Conservation (phyloP, 1,140 invertebrate species). For the Cotesia typhae region DNA sequence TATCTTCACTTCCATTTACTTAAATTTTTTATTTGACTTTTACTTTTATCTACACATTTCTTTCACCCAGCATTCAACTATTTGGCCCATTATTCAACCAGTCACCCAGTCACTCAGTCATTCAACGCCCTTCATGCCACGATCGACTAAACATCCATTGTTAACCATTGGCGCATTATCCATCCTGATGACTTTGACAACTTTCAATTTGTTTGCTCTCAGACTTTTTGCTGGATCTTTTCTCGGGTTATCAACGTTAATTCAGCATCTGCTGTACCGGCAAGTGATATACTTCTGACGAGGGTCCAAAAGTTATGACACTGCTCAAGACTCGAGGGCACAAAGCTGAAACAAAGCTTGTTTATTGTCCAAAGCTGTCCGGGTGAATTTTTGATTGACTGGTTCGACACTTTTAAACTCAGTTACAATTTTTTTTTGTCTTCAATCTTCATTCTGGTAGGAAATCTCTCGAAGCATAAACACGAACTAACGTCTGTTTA, state of each 20-base stretch:
- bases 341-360: neutral
- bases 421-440: too few species aligned
- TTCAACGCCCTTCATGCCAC: constrained; percentile 4
- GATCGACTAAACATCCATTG: constrained; percentile 41
- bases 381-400: too few species aligned
- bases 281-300: constrained; percentile 3
- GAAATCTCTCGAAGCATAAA: too few species aligned
- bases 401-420: too few species aligned
- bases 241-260: constrained; percentile 18
- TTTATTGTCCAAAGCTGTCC: neutral
- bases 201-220: constrained; percentile 45
- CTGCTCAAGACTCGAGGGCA: neutral
- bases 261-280: constrained; percentile 1
- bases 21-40: too few species aligned
- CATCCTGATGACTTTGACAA: constrained; percentile 32
- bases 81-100: neutral
- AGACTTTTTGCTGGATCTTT: neutral
- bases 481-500: constrained; percentile 23
- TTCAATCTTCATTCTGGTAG: too few species aligned
- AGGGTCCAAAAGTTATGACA: constrained; percentile 2
- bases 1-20: too few species aligned
- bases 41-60: constrained; percentile 1
- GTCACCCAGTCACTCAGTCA: constrained; percentile 7
- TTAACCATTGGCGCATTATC: constrained; percentile 45
- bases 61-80: neutral